Base-by-base conservation (phyloP, 2,797 vertebrate species). In the Taeniopygia guttata region DNA sequence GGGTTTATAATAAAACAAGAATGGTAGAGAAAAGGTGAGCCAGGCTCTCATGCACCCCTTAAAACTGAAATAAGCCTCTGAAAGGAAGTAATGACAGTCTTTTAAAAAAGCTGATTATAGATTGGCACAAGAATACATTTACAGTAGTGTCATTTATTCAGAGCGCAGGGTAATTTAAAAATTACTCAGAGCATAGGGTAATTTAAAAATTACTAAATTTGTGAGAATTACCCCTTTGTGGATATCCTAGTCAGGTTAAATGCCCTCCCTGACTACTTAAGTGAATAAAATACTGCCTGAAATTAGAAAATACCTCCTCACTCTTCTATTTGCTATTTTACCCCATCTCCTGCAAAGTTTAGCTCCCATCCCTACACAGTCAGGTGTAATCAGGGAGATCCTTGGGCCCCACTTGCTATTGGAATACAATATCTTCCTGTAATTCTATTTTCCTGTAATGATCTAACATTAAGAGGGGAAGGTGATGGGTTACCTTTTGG, bases 361-460 rank as follows among this genome's bases (percentile, higher is more conserved):
- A 74, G 11, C 11, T 48, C 36, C 76, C 25, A 38, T 42, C 22
- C n/a, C 56, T n/a, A 3, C 1, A 0, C 0, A 0, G 64, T 40
- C 29, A 32, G 23, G 30, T 43, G 34, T 29, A 26, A 64, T 22
- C 55, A 87, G 60, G 2, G 0, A 38, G 46, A 67, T 26, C 13
- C 58, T 64, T 29, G 54, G 69, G 19, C 38, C 48, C 63, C 69
- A 29, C 40, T 78, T 77, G 29, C 12, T 52, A 2, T 58, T 68
- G 55, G 43, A 83, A 68, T n/a, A 27, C 9, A 55, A 19, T 5
- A 21, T 43, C 64, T n/a, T 55, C 56, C 32, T 34, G 2, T 19
- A 49, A 34, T 13, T 82, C 56, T 21, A 4, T 78, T 30, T 54
- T 10, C 16, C n/a, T 46, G 21, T 20, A 64, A 80, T 26, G 66